phyloP scores from a whole-genome alignment of 30 jellyfish, hydroid and myxozoan genomes.

The Rhopilema esculentum region DNA sequence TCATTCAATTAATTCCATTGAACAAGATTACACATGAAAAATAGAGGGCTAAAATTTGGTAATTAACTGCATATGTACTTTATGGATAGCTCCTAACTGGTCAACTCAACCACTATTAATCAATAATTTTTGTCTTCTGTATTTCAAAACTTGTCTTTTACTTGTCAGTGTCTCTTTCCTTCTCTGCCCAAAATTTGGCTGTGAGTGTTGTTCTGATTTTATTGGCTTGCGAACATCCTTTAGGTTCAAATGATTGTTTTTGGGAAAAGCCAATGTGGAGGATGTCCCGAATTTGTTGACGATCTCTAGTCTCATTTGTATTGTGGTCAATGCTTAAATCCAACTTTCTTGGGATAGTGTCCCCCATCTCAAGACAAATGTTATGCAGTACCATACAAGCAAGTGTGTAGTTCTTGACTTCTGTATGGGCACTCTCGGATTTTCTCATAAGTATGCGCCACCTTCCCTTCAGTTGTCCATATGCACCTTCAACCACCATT shows the following conservation, averaged over 20 bases:
- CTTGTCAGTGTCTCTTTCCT: constrained; percentile 10
- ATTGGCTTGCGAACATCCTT: constrained; percentile 9
- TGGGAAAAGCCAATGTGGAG: not conserved
- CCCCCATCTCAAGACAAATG: not conserved
- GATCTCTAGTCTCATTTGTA: not conserved
- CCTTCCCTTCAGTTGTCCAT: constrained; percentile 38
- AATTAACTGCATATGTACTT: not conserved
- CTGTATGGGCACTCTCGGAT: constrained; percentile 26
- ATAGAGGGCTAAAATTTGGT: not conserved
- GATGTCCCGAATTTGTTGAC: not conserved
- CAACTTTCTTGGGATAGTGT: not conserved
- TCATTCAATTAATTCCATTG: not conserved
- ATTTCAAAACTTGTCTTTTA: not conserved
- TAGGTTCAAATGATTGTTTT: constrained; percentile 5
- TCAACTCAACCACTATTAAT: not conserved
- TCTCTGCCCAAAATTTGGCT: constrained; percentile 20
- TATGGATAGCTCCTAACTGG: not conserved
- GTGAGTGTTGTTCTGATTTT: constrained; percentile 4
- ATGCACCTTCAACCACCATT: constrained; percentile 30
- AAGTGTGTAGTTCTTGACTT: constrained; percentile 21
- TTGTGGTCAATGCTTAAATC: not conserved
- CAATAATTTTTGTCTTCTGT: not conserved
- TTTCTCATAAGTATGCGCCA: constrained; percentile 44
- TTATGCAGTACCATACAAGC: constrained; percentile 31
- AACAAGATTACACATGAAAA: not conserved